Evolutionary conservation across 30 jellyfish, hydroid and myxozoan species (phyloP), one percentile per base, ranked within the genome.

Genomic region (Rhopilema esculentum): DNA sequence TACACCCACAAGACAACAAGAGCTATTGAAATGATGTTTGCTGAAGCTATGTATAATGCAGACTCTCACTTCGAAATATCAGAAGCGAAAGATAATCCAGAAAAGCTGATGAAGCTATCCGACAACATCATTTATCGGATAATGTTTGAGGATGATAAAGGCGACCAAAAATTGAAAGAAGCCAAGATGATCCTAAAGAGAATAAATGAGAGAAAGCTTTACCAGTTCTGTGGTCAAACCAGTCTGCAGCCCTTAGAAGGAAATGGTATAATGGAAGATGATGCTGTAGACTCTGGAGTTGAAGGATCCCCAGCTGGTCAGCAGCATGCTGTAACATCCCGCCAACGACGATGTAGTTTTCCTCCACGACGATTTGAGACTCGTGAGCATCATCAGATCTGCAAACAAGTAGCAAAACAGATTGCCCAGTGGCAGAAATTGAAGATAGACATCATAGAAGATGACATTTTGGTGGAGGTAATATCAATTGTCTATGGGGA

Each of bases 21-120:
- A 22, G 83, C 87, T 0, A 78, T 88, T 57, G 96, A 88, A 72
- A 72, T 78, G 86, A 88, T 88, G 96, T 32, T 88, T 0, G 90
- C 90, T 26, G 91, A 88, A 49, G 96, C 96, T 9, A 22, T 84
- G 50, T 64, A 71, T 18, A 40, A 52, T 8, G 92, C 92, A 25
- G 86, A 72, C 24, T 22, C n/a, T 8, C 28, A 57, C 27, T 84
- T 84, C 82, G 48, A 72, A 8, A 70, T 84, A 16, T 72, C 75
- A 16, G 66, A 72, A 19, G 92, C 92, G 20, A 48, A 80, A 0
- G 25, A 70, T 50, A 74, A 84, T 22, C 92, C 87, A 0, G 67
- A 49, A 18, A 48, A 28, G 74, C 80, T 84, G 66, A 26, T 72
- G 16, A 32, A 22, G 30, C 85, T 84, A 29, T 50, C 86, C 9